Percentiles rank a stretch among this genome's conserved stretches.
Evolutionary conservation across 2,113 vertebrate species (phyloP).

Genomic region (Myodes glareolus): DNA sequence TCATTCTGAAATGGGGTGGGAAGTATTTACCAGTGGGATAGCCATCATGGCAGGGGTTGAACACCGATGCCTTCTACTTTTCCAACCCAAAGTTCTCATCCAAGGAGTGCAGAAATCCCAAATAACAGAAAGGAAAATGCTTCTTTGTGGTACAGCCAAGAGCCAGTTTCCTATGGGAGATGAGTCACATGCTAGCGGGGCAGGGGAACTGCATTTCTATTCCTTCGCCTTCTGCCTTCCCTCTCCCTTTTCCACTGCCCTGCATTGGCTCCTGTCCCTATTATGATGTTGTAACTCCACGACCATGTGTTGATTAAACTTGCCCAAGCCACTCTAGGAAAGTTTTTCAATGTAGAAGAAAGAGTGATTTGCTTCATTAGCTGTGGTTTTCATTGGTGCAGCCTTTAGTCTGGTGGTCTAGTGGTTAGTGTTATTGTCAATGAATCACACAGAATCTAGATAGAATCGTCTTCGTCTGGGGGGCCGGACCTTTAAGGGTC

Average conservation of each 20-base stretch:
- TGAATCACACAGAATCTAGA: not conserved
- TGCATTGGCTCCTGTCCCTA: constrained; percentile 9
- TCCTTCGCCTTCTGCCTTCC: constrained; percentile 33
- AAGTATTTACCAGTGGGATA: not conserved
- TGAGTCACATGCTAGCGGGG: constrained; percentile 7
- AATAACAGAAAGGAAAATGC: constrained; percentile 52
- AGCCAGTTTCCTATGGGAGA: not conserved
- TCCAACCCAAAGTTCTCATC: not conserved
- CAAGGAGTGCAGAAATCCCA: constrained; percentile 8
- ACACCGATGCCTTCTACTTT: not conserved
- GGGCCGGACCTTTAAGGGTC: too few relatives aligned
- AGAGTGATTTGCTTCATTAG: not conserved
- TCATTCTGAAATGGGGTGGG: not conserved
- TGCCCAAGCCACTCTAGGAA: not conserved
- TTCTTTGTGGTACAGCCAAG: not conserved
- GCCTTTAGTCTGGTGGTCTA: not conserved
- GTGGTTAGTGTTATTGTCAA: not conserved
- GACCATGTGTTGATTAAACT: not conserved
- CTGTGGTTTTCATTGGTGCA: not conserved
- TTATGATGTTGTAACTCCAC: not conserved
- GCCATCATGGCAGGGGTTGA: not conserved
- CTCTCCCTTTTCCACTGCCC: not conserved
- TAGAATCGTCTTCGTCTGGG: too few relatives aligned
- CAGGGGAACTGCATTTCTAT: not conserved
- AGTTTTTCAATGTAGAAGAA: not conserved